Base-by-base conservation (phyloP, 2,113 vertebrate species). In the Tetraodon nigroviridis region DNA sequence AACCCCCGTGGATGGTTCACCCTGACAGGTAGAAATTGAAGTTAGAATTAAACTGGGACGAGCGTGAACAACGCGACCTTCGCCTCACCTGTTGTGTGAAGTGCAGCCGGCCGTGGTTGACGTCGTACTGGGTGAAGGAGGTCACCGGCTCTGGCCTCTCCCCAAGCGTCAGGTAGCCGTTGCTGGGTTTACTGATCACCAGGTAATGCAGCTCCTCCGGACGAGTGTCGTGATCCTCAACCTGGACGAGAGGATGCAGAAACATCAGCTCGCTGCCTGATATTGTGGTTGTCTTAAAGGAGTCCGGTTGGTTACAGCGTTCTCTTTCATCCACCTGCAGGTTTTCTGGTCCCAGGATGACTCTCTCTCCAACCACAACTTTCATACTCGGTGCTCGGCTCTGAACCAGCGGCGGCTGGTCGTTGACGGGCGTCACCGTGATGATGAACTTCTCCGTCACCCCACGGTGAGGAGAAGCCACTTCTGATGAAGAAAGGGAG, bases 121-220 rank as follows among this genome's bases (percentile, higher is more conserved):
- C 60, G 54, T 95, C 90, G 1, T 92, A 92, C 81, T 96, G 93
- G 18, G 94, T 94, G 79, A 98, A 96, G 18, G 89, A 80, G n/a
- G 86, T 81, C 67, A 92, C 67, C 7, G 91, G 80, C 29, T 88
- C 90, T 1, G 87, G 84, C 62, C 84, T 82, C 45, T 87, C 78
- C 51, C 84, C 84, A 74, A 92, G 76, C 2, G 91, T 89, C 69
- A 98, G 83, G 75, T 92, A 92, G 37, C 94, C 93, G 44, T 95
- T 95, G 74, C 75, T 92, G 6, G 93, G 93, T 1, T 85, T 81
- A 42, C 84, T 89, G 73, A 95, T 88, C 60, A 96, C 74, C 0
- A 80, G 85, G 55, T 93, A 98, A 58, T 83, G 92, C 69, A 95
- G 88, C 61, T 95, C 92, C 11, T 88, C 88, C 68, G 94, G 91